Conservation (phyloP, 2,113 vertebrate species). For the Ctenodactylus gundi region DNA sequence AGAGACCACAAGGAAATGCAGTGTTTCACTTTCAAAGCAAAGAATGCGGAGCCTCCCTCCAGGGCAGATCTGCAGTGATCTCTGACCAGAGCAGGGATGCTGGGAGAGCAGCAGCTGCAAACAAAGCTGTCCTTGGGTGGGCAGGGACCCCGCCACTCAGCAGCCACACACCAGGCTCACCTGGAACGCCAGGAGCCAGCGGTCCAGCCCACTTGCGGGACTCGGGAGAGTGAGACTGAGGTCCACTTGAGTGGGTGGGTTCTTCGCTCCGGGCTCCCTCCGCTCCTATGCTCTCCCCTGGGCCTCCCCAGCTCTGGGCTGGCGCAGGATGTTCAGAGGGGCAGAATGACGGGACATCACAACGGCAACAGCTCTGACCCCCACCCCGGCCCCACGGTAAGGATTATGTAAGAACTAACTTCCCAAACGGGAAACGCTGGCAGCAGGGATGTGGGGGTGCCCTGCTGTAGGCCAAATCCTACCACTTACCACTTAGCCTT, state of each 20-base stretch:
- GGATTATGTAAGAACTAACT: fast-evolving
- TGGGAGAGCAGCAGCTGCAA: fast-evolving
- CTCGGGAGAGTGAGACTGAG: neutral
- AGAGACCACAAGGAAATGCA: neutral
- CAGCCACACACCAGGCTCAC: fast-evolving
- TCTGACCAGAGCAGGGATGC: neutral
- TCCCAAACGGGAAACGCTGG: neutral
- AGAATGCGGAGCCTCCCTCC: neutral
- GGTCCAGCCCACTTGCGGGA: neutral
- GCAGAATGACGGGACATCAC: fast-evolving
- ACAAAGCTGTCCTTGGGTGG: fast-evolving
- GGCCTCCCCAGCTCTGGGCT: neutral
- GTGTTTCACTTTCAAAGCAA: neutral
- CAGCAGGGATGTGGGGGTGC: fast-evolving
- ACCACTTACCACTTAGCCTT: fast-evolving
- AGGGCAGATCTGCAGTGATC: fast-evolving
- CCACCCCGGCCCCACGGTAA: fast-evolving
- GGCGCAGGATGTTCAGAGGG: neutral
- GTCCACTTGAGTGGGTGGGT: neutral
- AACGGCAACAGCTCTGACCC: fast-evolving
- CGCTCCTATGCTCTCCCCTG: too few relatives aligned
- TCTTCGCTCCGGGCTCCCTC: neutral
- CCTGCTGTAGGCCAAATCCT: fast-evolving
- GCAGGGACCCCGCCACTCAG: neutral
- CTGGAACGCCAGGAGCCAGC: neutral